Evolutionary conservation across 2,888 invertebrate species (phyloP).

Genomic region (Epistrophe eligans): DNA sequence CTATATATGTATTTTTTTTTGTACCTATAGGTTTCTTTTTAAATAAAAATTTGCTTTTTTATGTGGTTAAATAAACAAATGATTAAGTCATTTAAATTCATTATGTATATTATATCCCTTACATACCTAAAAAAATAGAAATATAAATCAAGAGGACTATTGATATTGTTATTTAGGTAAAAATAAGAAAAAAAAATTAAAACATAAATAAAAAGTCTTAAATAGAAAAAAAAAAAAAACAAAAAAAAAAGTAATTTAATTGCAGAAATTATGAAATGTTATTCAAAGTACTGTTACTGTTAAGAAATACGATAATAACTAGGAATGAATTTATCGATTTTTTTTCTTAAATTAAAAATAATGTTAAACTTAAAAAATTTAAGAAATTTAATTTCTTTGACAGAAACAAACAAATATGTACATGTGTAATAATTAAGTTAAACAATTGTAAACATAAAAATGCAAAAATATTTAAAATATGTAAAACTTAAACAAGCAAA

Average conservation of each 20-base stretch:
- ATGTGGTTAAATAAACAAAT: background rate
- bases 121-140: background rate
- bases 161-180: conserved; percentile 26
- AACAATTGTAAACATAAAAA: conserved; percentile 26
- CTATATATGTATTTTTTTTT: too few relatives aligned
- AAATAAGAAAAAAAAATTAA: conserved; percentile 2
- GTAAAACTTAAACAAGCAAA: conserved; percentile 7
- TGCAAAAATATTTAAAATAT: conserved; percentile 34
- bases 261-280: conserved; percentile 23
- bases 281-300: conserved; percentile 55
- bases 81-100: background rate
- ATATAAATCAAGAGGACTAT: conserved; percentile 2
- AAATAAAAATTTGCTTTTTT: background rate
- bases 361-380: conserved; percentile 19
- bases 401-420: conserved; percentile 55
- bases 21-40: too few relatives aligned
- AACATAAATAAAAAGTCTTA: background rate
- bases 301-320: conserved; percentile 53
- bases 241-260: conserved; percentile 13
- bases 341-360: conserved; percentile 39
- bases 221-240: conserved; percentile 10
- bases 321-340: conserved; percentile 55
- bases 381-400: conserved; percentile 50
- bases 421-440: conserved; percentile 59
- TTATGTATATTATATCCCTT: conserved; percentile 1